Base-by-base conservation (phyloP, 2,113 vertebrate species). In the Gymnocephalus cernua region DNA sequence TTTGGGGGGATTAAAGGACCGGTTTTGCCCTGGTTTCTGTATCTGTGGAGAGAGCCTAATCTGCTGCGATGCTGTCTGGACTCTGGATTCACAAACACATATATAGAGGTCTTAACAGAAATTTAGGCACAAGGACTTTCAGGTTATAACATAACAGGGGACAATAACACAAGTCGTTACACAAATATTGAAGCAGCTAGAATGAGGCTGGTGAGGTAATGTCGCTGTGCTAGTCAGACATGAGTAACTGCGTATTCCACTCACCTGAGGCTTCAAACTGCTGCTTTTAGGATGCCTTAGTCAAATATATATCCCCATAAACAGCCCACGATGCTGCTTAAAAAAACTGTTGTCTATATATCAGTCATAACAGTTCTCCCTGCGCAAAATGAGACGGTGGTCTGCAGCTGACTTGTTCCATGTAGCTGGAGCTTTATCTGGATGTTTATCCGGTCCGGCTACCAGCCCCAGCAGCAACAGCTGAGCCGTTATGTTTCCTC, bases 231-330 rank as follows among this genome's bases (percentile, higher is more conserved):
- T 53, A 19, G 61, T 65, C 18, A 25, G 25, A 44, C 59, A 29
- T 15, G 51, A 70, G 41, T 13, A 82, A 48, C 41, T 65, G 68
- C 53, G 48, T 72, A n/a, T 71, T 23, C 1, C 72, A 82, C 89
- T 92, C 86, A 92, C 91, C 91, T 91, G 91, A 59, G 41, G 67
- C 67, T 80, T 53, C 63, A 25, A 83, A 68, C 45, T 48, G 74
- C 35, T 61, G 75, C 68, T 48, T 29, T 23, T 15, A 45, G 10
- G 11, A 9, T 1, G n/a, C 14, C n/a, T 27, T 14, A 0, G 16
- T 32, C 13, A 23, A 38, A 47, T 57, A 29, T 57, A 63, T 57
- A 63, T 54, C 62, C 65, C 14, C 29, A 6, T 47, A 4, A 18
- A 35, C 2, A 70, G 10, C 59, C 25, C 2, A 4, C 53, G 35